Evolutionary conservation across 2,888 invertebrate species (phyloP).

Genomic region (Anoplius nigerrimus): DNA sequence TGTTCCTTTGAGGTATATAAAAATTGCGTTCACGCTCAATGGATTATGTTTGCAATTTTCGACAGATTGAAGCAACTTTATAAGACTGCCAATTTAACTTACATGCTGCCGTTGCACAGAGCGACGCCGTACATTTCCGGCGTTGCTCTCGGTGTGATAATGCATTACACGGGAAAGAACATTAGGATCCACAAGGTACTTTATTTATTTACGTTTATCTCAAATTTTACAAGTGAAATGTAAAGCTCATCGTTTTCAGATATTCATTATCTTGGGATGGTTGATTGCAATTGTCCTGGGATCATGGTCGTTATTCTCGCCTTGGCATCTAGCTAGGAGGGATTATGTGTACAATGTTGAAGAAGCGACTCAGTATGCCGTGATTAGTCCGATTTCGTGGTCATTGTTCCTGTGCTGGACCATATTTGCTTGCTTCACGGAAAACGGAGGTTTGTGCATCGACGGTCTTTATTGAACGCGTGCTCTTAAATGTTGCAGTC

Average conservation of each 20-base stretch:
- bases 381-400: slow-evolving; percentile 81
- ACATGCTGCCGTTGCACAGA: slow-evolving; percentile 80
- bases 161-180: slow-evolving; percentile 75
- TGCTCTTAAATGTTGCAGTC: neutral
- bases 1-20: neutral
- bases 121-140: slow-evolving; percentile 82
- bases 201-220: no score
- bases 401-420: slow-evolving; percentile 81
- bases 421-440: slow-evolving; percentile 80
- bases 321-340: slow-evolving; percentile 78
- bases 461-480: neutral
- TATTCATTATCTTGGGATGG: slow-evolving; percentile 78
- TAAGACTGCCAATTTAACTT: slow-evolving; percentile 81
- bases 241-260: slow-evolving; percentile 66
- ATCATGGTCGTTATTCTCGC: slow-evolving; percentile 79
- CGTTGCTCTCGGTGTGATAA: slow-evolving; percentile 79
- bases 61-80: slow-evolving; percentile 82
- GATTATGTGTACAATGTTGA: slow-evolving; percentile 79
- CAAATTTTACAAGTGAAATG: neutral
- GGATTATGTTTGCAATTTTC: slow-evolving; percentile 53
- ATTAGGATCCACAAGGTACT: slow-evolving; percentile 72
- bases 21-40: neutral
- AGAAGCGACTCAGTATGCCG: slow-evolving; percentile 81
- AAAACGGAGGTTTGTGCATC: slow-evolving; percentile 75
- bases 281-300: slow-evolving; percentile 75